Base-by-base conservation (phyloP, 2,113 vertebrate species). In the Pantherophis guttatus region DNA sequence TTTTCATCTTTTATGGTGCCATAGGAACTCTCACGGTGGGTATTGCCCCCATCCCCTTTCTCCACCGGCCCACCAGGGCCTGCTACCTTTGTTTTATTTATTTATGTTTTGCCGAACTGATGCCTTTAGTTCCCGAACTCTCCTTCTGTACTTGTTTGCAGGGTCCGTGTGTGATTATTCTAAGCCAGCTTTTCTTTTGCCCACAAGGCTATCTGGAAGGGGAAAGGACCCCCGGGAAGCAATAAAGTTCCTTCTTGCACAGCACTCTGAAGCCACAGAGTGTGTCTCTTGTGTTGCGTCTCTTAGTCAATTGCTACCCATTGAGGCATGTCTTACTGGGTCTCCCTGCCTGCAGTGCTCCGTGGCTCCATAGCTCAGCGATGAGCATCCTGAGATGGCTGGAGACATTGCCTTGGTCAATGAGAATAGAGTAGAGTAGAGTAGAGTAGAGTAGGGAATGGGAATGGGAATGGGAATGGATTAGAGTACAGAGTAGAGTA, bases 1-100 rank as follows among this genome's bases (percentile, higher is more conserved):
- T 39, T 94, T 91, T 94, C 91, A 3, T 52, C 44, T 70, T 81
- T 90, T 90, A 87, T 91, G n/a, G 91, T 94, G 93, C 93, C 93
- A 94, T 94, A 92, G 24, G 88, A 87, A 44, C 81, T 90, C 86
- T 90, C 86, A 53, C 7, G 15, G 24, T 12, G 75, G 26, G 12
- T 24, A 1, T 86, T n/a, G 19, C 13, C 52, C 57, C 57, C 17
- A 0, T 15, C 9, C 15, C 54, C 88, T 59, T 3, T 4, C 44
- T 55, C 65, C 24, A 19, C 3, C 1, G 48, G 54, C 24, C 6
- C 81, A 52, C 26, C 10, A 24, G 65, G 65, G 55, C 29, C 50
- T 21, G 0, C 12, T 24, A 26, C 58, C 90, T 48, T 54, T 12
- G 5, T 57, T 57, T 59, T 11, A 9, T 26, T 19, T 8, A 1